Conservation (phyloP, 2,888 invertebrate species). For the Xanthorhoe spadicearia region DNA sequence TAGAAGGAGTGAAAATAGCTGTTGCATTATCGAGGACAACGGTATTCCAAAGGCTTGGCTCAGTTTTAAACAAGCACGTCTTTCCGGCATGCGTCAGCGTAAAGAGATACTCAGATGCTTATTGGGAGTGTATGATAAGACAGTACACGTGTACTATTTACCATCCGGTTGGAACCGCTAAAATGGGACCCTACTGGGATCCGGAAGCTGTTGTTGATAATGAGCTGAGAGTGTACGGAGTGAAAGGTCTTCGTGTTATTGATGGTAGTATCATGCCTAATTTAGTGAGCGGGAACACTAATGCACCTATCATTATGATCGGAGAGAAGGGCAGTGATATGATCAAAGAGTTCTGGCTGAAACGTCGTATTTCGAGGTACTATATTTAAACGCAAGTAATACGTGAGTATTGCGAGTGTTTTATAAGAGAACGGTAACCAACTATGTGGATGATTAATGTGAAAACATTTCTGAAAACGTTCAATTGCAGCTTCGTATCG, state of each 20-base stretch:
- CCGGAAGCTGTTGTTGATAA: constrained; percentile 93
- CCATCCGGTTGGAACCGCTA: constrained; percentile 94
- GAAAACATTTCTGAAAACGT: constrained; percentile 15
- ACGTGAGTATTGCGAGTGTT: not conserved
- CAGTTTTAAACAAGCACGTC: constrained; percentile 87
- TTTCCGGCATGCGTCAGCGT: constrained; percentile 92
- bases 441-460: constrained; percentile 8
- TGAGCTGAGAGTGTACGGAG: constrained; percentile 91
- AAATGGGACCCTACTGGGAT: constrained; percentile 96
- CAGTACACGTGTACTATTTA: constrained; percentile 93
- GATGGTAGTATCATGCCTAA: constrained; percentile 95
- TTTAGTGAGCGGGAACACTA: constrained; percentile 93
- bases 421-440: not conserved
- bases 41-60: constrained; percentile 90
- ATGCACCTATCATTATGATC: constrained; percentile 95
- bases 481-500: constrained; percentile 17
- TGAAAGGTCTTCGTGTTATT: constrained; percentile 91
- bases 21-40: constrained; percentile 91
- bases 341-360: constrained; percentile 93
- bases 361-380: constrained; percentile 79
- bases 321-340: constrained; percentile 95
- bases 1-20: constrained; percentile 94
- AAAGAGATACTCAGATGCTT: constrained; percentile 88
- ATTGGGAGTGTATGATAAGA: constrained; percentile 95
- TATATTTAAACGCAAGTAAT: constrained; percentile 56